Base-by-base conservation (phyloP, 2,888 invertebrate species). In the Ischnura elegans region DNA sequence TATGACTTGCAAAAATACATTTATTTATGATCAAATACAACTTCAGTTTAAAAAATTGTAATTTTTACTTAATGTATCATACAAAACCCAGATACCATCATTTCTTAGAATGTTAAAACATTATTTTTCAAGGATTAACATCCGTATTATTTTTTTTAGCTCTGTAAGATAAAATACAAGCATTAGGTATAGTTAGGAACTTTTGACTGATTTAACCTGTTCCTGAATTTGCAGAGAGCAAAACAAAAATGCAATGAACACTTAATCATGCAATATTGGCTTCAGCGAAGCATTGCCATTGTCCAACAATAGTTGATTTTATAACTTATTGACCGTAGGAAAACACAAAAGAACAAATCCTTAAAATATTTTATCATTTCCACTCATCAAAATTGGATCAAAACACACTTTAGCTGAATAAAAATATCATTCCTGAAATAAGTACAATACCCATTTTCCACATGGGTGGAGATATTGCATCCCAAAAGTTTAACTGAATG, bases 1-100 rank as follows among this genome's bases (percentile, higher is more conserved):
- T 51, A 51, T 51, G 19, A 13, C 3, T 61, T 90, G 90, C 90
- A 90, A 90, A 90, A 90, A 90, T 90, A 90, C 90, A 90, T 90
- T 87, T 61, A 61, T 90, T 61, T 66, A 61, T 90, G 66, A 66
- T 90, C 61, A 90, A 90, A 61, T 90, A 61, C 90, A 90, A 36
- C 42, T 43, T 66, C 45, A 43, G 55, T 61, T 90, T 66, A 90
- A 90, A 25, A 90, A 90, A 86, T n/a, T n/a, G 46, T 46, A 86
- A 46, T 86, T 86, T n/a, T 43, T 86, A 86, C 45, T 45, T 45
- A 86, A 43, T 61, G 90, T 61, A 61, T 90, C 61, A 90, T 61
- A 90, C n/a, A n/a, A 43, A 61, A 61, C 90, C 90, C 61, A 90
- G 61, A 43, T 25, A 90, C 90, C 90, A 90, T 43, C 55, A 43